Percentiles rank a stretch among this genome's conserved stretches.
Conservation (phyloP, 2,888 invertebrate species). For the Stenichneumon culpator region DNA sequence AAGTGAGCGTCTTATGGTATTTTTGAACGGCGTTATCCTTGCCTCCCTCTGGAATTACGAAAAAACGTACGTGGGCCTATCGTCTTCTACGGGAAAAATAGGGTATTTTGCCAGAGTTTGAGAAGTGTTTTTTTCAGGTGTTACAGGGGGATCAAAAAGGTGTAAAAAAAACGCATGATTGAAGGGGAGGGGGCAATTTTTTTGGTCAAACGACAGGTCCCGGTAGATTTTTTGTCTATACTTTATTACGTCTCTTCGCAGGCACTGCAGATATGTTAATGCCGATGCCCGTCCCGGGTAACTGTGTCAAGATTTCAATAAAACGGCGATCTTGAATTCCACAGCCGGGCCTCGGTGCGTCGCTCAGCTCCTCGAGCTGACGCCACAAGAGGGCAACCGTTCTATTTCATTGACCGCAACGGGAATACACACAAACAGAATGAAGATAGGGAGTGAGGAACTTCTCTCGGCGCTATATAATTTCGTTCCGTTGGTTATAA, state of each 20-base stretch:
- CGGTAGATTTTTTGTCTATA: too few species aligned
- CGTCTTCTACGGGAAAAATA: too few species aligned
- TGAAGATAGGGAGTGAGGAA: conserved; percentile 3
- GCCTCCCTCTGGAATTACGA: background rate
- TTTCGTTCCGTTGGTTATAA: conserved; percentile 45
- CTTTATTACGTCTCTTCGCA: too few species aligned
- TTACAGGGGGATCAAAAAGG: too few species aligned
- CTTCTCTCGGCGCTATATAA: conserved; percentile 41
- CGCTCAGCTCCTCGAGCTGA: conserved; percentile 27
- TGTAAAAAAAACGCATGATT: too few species aligned
- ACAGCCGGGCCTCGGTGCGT: conserved; percentile 37
- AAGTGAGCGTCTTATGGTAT: background rate
- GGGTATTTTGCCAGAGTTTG: too few species aligned
- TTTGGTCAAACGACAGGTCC: too few species aligned
- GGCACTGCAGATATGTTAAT: too few species aligned
- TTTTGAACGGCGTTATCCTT: background rate
- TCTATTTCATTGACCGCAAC: conserved; percentile 69
- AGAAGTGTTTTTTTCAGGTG: too few species aligned
- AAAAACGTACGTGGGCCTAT: background rate
- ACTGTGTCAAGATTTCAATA: conserved; percentile 65
- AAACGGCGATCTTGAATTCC: conserved; percentile 65
- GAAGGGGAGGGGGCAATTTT: too few species aligned
- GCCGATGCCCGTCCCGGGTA: conserved; percentile 1
- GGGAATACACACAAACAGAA: conserved; percentile 54
- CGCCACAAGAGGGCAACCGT: conserved; percentile 53